Base-by-base conservation (phyloP, 2,797 vertebrate genomes). In the Salmo trutta region DNA sequence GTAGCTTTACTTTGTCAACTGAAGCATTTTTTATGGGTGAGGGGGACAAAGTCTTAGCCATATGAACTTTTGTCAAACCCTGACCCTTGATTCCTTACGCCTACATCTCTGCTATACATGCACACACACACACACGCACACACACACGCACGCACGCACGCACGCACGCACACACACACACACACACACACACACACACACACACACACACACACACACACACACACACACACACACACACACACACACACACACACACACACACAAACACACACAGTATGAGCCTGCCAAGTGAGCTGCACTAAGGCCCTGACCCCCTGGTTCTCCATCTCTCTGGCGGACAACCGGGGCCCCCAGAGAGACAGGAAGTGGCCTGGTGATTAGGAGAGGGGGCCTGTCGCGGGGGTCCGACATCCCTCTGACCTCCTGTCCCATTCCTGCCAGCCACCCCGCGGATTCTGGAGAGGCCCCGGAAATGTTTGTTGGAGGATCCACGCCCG, bases 341-440 rank as follows among this genome's bases (percentile, higher is more conserved):
- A 90, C 90, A 83, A 66, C 71, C 72, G 77, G 70, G 4, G 31
- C 62, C 79, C 79, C 41, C 6, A 10, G 47, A n/a, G 82, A 80
- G 77, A 86, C 90, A 92, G 91, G 92, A 93, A 91, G 86, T 88
- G 83, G 82, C 82, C 84, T 88, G 84, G 80, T 88, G 91, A 93
- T 93, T 90, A 88, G 90, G 89, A 90, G 69, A 47, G 77, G 81
- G 78, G 73, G 29, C 33, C 36, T 52, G 77, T 68, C 72, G 74
- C 82, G 68, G 77, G 76, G 41, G 51, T 31, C 47, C 17, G 5
- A 59, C 59, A 68, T 75, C 90, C 83, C 83, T 84, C 84, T 91
- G 88, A 92, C 91, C 88, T 81, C 81, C 71, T 81, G 85, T 88
- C 84, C 87, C 81, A 77, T 85, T 91, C 86, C 84, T 89, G 88